Evolutionary conservation across 2,797 vertebrate genomes (phyloP).

Genomic region (Sarcophilus harrisii): DNA sequence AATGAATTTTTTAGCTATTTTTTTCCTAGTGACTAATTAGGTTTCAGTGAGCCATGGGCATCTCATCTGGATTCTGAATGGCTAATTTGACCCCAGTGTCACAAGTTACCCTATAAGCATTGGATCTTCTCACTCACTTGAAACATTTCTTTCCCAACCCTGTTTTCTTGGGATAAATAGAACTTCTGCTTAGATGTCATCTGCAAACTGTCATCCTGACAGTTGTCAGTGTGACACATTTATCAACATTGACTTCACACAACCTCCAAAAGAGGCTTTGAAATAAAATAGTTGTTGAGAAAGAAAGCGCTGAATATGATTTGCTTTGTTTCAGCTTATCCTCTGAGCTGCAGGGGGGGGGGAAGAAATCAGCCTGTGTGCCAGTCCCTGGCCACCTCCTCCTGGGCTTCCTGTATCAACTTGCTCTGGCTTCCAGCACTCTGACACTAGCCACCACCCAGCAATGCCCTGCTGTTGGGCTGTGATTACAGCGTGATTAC

Average conservation of each 20-base stretch:
- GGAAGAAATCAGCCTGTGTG: not conserved
- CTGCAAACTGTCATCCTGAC: not conserved
- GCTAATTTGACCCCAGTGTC: not conserved
- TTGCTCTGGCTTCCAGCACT: not conserved
- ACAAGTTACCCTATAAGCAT: not conserved
- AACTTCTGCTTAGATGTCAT: not conserved
- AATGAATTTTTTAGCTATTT: constrained; percentile 45
- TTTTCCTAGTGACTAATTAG: constrained; percentile 38
- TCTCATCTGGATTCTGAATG: constrained; percentile 7
- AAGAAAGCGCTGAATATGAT: constrained; percentile 26
- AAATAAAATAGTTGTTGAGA: constrained; percentile 42
- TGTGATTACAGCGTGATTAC: not conserved
- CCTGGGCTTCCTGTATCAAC: not conserved
- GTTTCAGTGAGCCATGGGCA: constrained; percentile 36
- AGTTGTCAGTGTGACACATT: constrained; percentile 48
- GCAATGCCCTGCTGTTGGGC: not conserved
- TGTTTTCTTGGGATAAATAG: constrained; percentile 28
- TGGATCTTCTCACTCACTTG: not conserved
- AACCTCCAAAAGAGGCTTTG: constrained; percentile 15
- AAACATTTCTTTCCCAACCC: not conserved
- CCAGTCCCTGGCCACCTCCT: not conserved
- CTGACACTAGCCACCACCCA: not conserved
- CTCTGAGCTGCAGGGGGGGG: not conserved
- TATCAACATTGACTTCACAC: not conserved
- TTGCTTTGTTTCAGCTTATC: constrained; percentile 19